Conservation (phyloP, 2,797 vertebrate species). For the Bradypodion ventrale region DNA sequence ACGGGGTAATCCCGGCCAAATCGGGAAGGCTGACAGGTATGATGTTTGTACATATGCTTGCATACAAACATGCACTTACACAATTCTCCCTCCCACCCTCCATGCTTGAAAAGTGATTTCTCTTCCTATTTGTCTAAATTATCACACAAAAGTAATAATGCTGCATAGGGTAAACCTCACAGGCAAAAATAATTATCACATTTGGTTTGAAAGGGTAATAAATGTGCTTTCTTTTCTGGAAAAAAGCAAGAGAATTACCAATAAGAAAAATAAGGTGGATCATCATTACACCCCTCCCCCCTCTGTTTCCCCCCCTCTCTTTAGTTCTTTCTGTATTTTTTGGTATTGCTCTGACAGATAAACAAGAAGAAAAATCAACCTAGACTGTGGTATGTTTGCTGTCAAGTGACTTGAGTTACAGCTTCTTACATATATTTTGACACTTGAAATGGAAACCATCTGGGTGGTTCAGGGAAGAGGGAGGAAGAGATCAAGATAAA, state of each 20-base stretch:
- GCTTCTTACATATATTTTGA: background rate
- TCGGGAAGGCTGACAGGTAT: too few species aligned
- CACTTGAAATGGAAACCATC: background rate
- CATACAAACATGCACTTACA: too few species aligned
- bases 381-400: background rate
- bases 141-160: background rate
- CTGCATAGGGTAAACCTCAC: background rate
- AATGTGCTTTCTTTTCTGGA: background rate
- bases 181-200: background rate
- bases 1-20: too few species aligned
- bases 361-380: background rate
- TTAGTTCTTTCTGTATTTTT: background rate
- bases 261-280: background rate
- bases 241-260: constrained; percentile 6
- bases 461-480: background rate
- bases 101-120: background rate
- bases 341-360: constrained; percentile 24
- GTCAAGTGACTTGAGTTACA: background rate
- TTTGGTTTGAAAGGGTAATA: background rate
- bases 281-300: background rate
- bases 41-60: too few species aligned
- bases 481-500: background rate
- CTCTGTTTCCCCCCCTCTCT: too few species aligned
- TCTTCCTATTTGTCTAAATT: background rate
- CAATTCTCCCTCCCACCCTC: background rate